A percentile compares a stretch with the other conserved stretches of the same genome.
Conservation (phyloP, 1,140 invertebrate species). For the Aphis craccivora region DNA sequence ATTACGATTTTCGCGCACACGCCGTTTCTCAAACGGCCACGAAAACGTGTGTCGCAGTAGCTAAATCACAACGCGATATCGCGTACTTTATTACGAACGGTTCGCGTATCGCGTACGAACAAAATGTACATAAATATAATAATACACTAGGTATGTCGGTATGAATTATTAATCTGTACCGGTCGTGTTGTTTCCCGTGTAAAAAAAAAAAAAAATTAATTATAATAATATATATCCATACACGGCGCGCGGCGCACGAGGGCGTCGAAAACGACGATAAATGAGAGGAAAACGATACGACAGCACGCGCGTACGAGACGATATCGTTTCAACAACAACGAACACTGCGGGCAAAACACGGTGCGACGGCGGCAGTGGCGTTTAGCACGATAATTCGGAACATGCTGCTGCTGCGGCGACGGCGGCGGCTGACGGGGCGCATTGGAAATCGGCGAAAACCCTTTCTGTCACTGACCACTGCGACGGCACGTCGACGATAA, state of each 20-base stretch:
- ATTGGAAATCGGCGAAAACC: conserved; percentile 52
- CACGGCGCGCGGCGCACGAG: neutral
- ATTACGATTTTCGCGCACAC: neutral
- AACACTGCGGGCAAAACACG: conserved; percentile 25
- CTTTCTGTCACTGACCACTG: conserved; percentile 40
- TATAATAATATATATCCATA: neutral
- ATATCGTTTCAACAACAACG: neutral
- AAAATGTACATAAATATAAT: neutral
- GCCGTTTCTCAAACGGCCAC: neutral
- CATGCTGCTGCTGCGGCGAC: conserved; percentile 18
- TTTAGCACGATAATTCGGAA: conserved; percentile 29
- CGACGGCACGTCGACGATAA: neutral
- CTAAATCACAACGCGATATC: neutral
- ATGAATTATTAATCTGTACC: neutral
- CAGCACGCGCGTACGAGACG: neutral
- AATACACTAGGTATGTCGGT: neutral
- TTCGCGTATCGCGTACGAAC: neutral
- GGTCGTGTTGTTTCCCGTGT: neutral
- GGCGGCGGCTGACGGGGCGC: neutral
- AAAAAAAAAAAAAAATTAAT: neutral
- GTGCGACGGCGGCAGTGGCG: neutral
- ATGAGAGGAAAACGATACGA: neutral
- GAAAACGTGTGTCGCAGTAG: neutral
- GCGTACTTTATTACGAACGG: neutral
- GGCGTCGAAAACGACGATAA: conserved; percentile 13